Conservation (phyloP, 2,113 vertebrate genomes). For the Pogona vitticeps region DNA sequence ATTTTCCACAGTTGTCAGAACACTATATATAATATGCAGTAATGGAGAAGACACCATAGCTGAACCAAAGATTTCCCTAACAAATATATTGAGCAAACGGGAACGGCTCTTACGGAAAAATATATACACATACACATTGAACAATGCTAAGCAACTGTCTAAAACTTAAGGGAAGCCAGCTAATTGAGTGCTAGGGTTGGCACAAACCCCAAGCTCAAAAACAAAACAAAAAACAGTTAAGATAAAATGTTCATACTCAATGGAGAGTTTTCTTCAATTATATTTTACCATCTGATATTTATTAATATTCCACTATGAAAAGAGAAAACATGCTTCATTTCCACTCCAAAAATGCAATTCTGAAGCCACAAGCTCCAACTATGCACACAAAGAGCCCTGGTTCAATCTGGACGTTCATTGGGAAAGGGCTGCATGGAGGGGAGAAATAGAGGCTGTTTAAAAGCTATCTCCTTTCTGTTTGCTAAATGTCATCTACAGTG, state of each 20-base stretch:
- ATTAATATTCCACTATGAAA: slow-evolving; percentile 22
- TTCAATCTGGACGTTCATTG: not conserved
- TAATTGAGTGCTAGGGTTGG: slow-evolving; percentile 50
- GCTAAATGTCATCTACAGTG: not conserved
- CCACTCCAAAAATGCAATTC: not conserved
- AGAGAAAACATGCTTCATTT: not conserved
- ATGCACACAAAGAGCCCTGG: slow-evolving; percentile 5
- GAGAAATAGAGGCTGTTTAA: not conserved
- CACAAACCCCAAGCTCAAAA: slow-evolving; percentile 25
- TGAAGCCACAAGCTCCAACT: not conserved
- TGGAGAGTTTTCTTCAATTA: not conserved
- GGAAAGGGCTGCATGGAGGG: slow-evolving; percentile 7
- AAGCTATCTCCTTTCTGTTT: not conserved
- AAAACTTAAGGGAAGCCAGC: slow-evolving; percentile 23
- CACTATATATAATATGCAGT: slow-evolving; percentile 5
- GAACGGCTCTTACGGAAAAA: slow-evolving; percentile 29
- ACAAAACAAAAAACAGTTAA: not conserved
- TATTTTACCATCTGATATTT: slow-evolving; percentile 1
- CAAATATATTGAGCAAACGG: slow-evolving; percentile 21
- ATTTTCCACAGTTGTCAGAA: slow-evolving; percentile 24
- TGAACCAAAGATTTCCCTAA: not conserved
- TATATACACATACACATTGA: slow-evolving; percentile 26
- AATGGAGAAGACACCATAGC: not conserved
- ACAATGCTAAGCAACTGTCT: slow-evolving; percentile 41
- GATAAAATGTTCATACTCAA: not conserved